phyloP scores from a whole-genome alignment of 2,888 invertebrate genomes.

The Galerucella calmariensis region DNA sequence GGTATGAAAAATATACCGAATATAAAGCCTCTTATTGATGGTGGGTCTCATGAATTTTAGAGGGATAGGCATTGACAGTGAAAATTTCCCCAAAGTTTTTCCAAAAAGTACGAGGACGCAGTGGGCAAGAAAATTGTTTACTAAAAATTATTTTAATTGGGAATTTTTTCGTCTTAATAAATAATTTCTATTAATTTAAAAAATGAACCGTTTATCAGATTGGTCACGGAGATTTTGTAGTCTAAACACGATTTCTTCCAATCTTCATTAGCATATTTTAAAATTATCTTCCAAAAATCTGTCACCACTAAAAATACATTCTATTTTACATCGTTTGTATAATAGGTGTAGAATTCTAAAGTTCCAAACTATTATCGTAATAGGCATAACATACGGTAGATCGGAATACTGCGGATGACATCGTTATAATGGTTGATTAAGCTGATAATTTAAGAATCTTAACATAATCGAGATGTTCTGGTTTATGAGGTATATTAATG shows the following conservation, averaged over 20 bases:
- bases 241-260: background rate
- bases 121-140: no score
- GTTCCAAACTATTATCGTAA: no score
- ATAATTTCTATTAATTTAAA: no score
- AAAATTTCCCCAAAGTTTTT: no score
- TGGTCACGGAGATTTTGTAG: background rate
- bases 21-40: no score
- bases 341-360: background rate
- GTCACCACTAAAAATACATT: background rate
- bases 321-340: background rate
- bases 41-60: no score
- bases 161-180: no score
- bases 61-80: no score
- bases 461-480: slow-evolving; percentile 9
- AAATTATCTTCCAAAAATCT: background rate
- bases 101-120: no score
- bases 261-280: background rate
- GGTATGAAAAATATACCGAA: no score
- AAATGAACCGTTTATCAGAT: background rate
- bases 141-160: no score
- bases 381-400: background rate
- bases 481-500: slow-evolving; percentile 4
- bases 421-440: background rate
- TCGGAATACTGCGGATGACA: slow-evolving; percentile 4
- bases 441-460: background rate